Evolutionary conservation across 2,888 invertebrate species (phyloP).

Genomic region (Diaperis boleti): DNA sequence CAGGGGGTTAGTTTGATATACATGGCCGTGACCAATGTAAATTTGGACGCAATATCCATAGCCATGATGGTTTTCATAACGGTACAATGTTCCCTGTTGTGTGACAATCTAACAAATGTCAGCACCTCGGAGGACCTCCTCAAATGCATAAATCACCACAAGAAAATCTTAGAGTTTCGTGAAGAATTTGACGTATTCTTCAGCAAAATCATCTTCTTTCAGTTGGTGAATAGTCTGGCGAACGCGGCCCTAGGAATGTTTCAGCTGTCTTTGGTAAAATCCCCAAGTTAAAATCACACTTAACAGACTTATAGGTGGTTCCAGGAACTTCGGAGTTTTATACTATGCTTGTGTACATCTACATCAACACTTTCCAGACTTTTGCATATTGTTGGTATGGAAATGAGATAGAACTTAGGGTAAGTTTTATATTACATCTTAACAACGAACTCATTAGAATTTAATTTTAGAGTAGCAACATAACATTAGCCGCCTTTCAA

Average conservation of each 20-base stretch:
- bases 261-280: background rate
- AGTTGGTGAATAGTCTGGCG: background rate
- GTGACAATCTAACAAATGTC: background rate
- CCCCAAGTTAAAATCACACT: background rate
- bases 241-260: background rate
- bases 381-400: constrained; percentile 15
- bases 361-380: background rate
- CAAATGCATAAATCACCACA: constrained; percentile 1
- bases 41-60: background rate
- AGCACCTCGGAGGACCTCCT: background rate
- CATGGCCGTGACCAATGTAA: background rate
- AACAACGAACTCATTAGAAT: background rate
- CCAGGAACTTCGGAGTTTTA: background rate
- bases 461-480: background rate
- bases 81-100: background rate
- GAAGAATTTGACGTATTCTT: background rate
- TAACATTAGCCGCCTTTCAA: background rate
- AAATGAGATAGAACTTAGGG: constrained; percentile 8
- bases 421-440: background rate
- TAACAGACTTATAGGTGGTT: background rate
- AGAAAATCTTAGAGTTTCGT: background rate
- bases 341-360: background rate
- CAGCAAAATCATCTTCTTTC: background rate
- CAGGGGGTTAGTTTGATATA: background rate
- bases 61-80: background rate